Conservation (phyloP, 1,140 invertebrate genomes). For the Drosophila sulfurigaster region DNA sequence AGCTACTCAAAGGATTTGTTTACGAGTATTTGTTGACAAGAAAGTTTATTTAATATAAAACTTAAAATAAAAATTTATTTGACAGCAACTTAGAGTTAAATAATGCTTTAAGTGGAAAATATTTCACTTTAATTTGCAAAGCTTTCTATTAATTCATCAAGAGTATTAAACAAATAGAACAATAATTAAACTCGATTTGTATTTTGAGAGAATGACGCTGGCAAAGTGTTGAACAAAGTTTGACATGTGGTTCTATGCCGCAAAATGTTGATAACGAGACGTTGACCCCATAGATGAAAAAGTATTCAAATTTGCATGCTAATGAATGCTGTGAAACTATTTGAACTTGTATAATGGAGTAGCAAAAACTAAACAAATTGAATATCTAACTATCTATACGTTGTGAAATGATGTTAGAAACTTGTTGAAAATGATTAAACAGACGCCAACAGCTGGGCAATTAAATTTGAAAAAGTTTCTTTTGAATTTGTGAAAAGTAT, state of each 20-base stretch:
- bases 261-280: conserved; percentile 26
- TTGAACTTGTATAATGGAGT: conserved; percentile 7
- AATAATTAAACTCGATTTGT: neutral
- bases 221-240: too few relatives aligned
- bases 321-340: conserved; percentile 49
- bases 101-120: neutral
- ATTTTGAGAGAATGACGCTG: neutral
- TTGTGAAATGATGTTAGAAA: neutral
- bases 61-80: neutral
- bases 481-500: neutral
- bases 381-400: neutral
- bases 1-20: too few relatives aligned
- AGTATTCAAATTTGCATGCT: conserved; percentile 46
- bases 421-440: neutral
- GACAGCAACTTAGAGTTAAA: neutral
- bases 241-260: conserved; percentile 4
- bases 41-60: too few relatives aligned
- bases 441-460: neutral
- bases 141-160: neutral
- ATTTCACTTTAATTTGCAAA: neutral
- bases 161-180: neutral
- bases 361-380: neutral
- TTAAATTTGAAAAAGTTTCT: neutral
- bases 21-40: too few relatives aligned
- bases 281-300: conserved; percentile 27